These are phyloP conservation scores for Peromyscus aztecus DNA, from an alignment of 2,797 vertebrate species.

Conservation along the genomic window DNA sequence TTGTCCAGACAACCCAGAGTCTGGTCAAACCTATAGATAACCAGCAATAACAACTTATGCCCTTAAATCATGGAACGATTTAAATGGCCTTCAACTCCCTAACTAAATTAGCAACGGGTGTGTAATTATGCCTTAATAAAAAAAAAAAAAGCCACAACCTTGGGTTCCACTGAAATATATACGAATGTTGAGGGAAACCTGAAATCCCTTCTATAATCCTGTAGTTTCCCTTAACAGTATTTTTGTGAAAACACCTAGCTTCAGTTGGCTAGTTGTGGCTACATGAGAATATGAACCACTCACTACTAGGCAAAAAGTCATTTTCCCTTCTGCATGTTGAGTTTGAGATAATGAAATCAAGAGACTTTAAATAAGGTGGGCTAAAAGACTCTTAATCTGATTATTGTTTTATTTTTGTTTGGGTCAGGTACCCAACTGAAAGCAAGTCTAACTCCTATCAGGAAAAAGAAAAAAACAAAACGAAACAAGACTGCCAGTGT, in stretches of 20 bases:
- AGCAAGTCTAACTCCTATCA: background rate
- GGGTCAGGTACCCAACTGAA: background rate
- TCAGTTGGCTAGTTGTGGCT: background rate
- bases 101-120: conserved; percentile 51
- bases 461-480: background rate
- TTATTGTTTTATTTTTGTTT: conserved; percentile 6
- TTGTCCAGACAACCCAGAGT: conserved; percentile 35
- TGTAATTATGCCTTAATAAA: conserved; percentile 50
- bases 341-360: conserved; percentile 48
- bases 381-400: conserved; percentile 18
- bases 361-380: conserved; percentile 34
- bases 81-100: conserved; percentile 20
- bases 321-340: background rate
- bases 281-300: conserved; percentile 38
- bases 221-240: background rate
- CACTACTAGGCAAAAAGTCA: conserved; percentile 47
- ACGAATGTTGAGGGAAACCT: conserved; percentile 32
- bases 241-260: conserved; percentile 42
- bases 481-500: background rate
- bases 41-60: background rate
- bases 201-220: conserved; percentile 52
- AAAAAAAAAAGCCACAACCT: conserved; percentile 31
- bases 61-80: conserved; percentile 42
- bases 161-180: background rate
- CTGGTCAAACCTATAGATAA: background rate